Conservation (phyloP, 2,797 vertebrate genomes). For the Lepus townsendii region DNA sequence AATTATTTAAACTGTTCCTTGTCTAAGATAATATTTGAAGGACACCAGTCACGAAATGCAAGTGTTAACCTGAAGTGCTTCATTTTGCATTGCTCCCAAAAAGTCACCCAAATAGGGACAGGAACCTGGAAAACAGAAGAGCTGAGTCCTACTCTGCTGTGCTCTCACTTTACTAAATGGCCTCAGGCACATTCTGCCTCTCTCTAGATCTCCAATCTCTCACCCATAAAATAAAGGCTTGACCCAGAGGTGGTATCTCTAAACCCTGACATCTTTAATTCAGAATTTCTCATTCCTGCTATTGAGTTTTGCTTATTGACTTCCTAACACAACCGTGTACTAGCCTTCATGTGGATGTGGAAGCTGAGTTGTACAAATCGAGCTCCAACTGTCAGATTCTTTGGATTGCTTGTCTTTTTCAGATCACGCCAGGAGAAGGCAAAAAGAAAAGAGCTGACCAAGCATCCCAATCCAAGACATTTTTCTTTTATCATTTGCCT, state of each 20-base stretch:
- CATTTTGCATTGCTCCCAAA: background rate
- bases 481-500: background rate
- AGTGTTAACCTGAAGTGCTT: background rate
- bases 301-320: background rate
- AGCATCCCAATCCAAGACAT: background rate
- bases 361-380: too few relatives aligned
- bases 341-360: background rate
- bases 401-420: background rate
- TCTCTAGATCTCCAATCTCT: background rate
- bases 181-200: background rate
- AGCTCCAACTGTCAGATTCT: background rate
- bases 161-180: fast-evolving
- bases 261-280: background rate
- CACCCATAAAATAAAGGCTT: background rate
- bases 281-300: background rate
- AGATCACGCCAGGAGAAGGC: background rate
- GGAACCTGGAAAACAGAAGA: background rate
- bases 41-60: background rate
- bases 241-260: background rate
- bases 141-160: background rate
- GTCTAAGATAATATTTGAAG: background rate
- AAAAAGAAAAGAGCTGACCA: background rate
- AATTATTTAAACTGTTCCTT: slow-evolving; percentile 6
- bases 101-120: background rate
- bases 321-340: background rate